Conservation (phyloP, 2,797 vertebrate genomes). For the Selene dorsalis region DNA sequence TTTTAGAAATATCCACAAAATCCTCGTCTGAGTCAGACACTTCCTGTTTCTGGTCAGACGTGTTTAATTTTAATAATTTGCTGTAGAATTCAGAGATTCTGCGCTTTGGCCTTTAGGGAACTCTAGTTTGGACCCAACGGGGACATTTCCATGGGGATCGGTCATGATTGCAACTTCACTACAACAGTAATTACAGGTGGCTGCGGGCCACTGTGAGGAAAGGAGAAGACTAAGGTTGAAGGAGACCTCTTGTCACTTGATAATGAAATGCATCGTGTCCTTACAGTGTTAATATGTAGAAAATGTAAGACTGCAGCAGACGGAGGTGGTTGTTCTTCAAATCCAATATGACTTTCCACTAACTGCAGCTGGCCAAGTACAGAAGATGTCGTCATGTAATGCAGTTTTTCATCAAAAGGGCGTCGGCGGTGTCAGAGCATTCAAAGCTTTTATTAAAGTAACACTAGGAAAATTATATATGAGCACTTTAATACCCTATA, state of each 20-base stretch:
- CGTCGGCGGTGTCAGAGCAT: conserved; percentile 16
- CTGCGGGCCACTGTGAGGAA: conserved; percentile 30
- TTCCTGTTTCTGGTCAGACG: conserved; percentile 6
- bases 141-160: conserved; percentile 24
- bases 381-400: conserved; percentile 34
- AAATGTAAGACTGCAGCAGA: conserved; percentile 1
- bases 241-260: conserved; percentile 28
- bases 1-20: conserved; percentile 17
- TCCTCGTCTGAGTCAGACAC: neutral
- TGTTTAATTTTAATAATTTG: conserved; percentile 27
- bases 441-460: conserved; percentile 29
- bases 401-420: conserved; percentile 23
- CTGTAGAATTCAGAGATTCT: conserved; percentile 17
- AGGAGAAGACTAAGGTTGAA: conserved; percentile 17
- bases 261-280: neutral
- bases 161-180: conserved; percentile 17
- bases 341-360: conserved; percentile 28
- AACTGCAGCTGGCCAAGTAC: conserved; percentile 11
- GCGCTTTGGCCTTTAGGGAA: conserved; percentile 14
- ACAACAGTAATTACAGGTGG: conserved; percentile 19
- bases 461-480: conserved; percentile 67
- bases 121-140: conserved; percentile 8
- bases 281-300: neutral
- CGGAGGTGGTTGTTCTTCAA: neutral
- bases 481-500: conserved; percentile 80